Base-by-base conservation (phyloP, 1,140 invertebrate genomes). In the Helicoverpa armigera region DNA sequence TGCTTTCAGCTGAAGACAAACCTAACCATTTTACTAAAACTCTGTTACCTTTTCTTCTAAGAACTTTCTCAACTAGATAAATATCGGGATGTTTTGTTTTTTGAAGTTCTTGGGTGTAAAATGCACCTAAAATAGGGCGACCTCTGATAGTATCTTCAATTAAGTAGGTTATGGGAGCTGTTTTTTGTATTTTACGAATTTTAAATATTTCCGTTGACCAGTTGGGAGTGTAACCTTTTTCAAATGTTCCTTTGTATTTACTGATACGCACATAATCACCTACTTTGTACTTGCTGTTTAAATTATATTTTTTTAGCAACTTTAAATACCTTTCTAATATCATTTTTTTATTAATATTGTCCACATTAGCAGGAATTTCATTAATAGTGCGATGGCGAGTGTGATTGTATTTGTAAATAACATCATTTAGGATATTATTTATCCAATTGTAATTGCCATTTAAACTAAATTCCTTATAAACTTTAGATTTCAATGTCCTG, bases 381-480 rank as follows among this genome's bases (percentile, higher is more conserved):
- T 56, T 4, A 73, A 56, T 73, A 7, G 29, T 65, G 63, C 90
- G 58, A 91, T 95, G 94, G 75, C 80, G 83, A 53, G 83, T 89
- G 73, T 91, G 86, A 88, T 96, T 96, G 82, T 96, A 95, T 43
- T 85, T 70, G 16, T 88, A 12, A 14, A 94, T 84, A 14, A 95
- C 31, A 61, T 94, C 65, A 16, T 79, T 61, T 65, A 95, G 84
- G 7, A 90, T 88, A 83, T 92, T 79, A 16, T 58, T 29, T 1
- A 93, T 80, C 87, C 92, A 96, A 58, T 90, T 90, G 77, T 94
- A 88, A 31, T 84, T 91, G 5, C 93, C 93, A 16, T 88, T 83
- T 70, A 89, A 78, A 84, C 90, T 93, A 82, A 96, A 95, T 84
- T 94, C 75, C 83, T 88, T 90, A 83, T 86, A 96, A 83, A 95